Evolutionary conservation across 2,797 vertebrate species (phyloP), one percentile per base, ranked within the genome.

Genomic region (Trachurus trachurus): DNA sequence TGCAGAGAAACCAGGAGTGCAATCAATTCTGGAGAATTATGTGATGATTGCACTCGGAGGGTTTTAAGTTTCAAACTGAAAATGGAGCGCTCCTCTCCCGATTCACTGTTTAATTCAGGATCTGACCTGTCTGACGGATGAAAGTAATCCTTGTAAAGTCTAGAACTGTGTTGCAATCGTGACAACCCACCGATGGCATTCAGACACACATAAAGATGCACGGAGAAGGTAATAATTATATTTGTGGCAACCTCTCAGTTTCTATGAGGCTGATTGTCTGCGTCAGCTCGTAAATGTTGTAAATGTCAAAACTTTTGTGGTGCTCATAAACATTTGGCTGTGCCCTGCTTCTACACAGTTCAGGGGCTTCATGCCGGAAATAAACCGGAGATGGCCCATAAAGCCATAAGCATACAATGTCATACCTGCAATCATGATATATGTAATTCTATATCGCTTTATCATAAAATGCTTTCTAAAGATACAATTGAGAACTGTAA

Each of bases 221-320:
- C 31, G 53, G 59, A 22, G 53, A 37, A 86, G 74, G 68, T 83
- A 39, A 71, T 81, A 92, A 93, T 93, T 89, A 79, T 21, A 61
- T 71, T 56, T 45, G 47, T 82, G 37, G 50, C 54, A 56, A 44
- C 26, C 1, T n/a, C 64, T 42, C 26, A 40, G 61, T 66, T 66
- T 69, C 56, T 75, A n/a, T 44, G 40, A 29, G 67, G 19, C 40
- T 12, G 31, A 73, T 61, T 78, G 62, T 80, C 67, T 71, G 58
- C 6, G 67, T 66, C 72, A 67, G 44, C 31, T 45, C 15, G 44
- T 45, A 45, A 45, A 44, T 44, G 59, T 58, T 50, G 44, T 88
- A 91, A 88, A 92, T 85, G 87, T 87, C 84, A 84, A 77, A 81
- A 65, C 19, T 29, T 86, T 71, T 73, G 70, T 74, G 72, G 86